A percentile compares a stretch with the other conserved stretches of the same genome.
phyloP scores from a whole-genome alignment of 1,140 invertebrate genomes.

The Aradophagus sp. region DNA sequence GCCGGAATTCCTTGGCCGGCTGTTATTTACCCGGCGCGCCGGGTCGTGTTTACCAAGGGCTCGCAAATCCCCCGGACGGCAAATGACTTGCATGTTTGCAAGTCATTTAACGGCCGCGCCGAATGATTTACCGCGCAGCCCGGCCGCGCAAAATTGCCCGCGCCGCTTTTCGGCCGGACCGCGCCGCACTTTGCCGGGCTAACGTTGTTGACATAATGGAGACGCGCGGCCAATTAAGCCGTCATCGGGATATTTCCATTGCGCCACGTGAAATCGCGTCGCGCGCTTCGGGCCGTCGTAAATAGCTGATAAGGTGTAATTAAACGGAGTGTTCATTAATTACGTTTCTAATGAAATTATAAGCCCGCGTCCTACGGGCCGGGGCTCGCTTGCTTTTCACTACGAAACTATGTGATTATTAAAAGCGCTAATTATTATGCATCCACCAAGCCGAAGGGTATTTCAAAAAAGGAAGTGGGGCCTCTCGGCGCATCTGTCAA shows the following conservation, averaged over 20 bases:
- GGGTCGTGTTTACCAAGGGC: constrained; percentile 28
- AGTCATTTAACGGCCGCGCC: constrained; percentile 32
- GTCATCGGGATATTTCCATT: constrained; percentile 26
- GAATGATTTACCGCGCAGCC: constrained; percentile 27
- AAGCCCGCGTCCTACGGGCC: constrained; percentile 1
- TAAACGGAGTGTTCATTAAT: constrained; percentile 38
- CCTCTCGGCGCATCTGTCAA: no score
- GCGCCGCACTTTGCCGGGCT: constrained; percentile 2
- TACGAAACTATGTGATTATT: no score
- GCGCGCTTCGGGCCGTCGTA: constrained; percentile 17
- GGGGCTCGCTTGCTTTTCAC: no score
- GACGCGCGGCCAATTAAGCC: constrained; percentile 32
- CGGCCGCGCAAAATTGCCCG: constrained; percentile 3
- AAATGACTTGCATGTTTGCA: constrained; percentile 36
- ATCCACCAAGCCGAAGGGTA: no score
- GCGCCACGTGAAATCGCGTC: constrained; percentile 16
- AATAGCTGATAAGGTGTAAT: constrained; percentile 34
- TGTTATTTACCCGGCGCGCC: constrained; percentile 15
- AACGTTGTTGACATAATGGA: constrained; percentile 46
- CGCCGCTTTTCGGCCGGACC: background rate
- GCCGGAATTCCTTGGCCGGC: constrained; percentile 12
- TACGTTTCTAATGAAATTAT: constrained; percentile 37
- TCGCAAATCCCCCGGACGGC: constrained; percentile 20
- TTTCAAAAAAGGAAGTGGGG: no score
- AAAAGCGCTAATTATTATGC: no score